A percentile compares a stretch with the other conserved stretches of the same genome.
Conservation (phyloP, 2,888 invertebrate species). For the Dryadula phaetusa region DNA sequence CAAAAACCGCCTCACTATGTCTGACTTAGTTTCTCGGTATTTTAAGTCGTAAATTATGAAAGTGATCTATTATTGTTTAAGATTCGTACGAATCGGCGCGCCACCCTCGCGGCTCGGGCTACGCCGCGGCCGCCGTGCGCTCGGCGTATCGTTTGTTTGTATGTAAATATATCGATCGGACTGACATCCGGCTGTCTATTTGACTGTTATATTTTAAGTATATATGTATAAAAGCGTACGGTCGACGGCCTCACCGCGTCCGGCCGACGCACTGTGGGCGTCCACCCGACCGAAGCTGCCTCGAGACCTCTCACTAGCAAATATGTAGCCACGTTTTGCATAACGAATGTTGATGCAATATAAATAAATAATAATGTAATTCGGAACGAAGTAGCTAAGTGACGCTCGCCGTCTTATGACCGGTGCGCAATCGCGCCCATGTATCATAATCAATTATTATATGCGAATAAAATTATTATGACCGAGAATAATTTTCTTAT, state of each 20-base stretch:
- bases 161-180: constrained; percentile 77
- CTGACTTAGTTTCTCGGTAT: constrained; percentile 74
- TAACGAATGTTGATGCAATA: constrained; percentile 77
- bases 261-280: constrained; percentile 62
- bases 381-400: constrained; percentile 66
- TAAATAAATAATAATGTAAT: constrained; percentile 79
- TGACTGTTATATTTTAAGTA: constrained; percentile 78
- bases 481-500: constrained; percentile 58
- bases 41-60: constrained; percentile 81
- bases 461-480: constrained; percentile 84
- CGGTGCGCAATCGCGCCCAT: constrained; percentile 70
- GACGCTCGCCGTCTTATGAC: constrained; percentile 60
- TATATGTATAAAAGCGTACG: constrained; percentile 75
- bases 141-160: constrained; percentile 65
- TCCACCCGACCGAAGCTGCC: constrained; percentile 74
- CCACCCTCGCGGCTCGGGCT: constrained; percentile 51
- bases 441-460: constrained; percentile 84
- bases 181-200: constrained; percentile 73
- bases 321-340: constrained; percentile 79
- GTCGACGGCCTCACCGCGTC: constrained; percentile 65
- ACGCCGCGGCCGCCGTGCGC: constrained; percentile 43
- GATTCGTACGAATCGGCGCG: constrained; percentile 60
- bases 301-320: constrained; percentile 82
- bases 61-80: constrained; percentile 75
- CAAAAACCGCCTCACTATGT: constrained; percentile 50